Percentiles rank a stretch among this genome's conserved stretches.
Conservation (phyloP, 2,113 vertebrate genomes). For the Gymnobelideus leadbeateri region DNA sequence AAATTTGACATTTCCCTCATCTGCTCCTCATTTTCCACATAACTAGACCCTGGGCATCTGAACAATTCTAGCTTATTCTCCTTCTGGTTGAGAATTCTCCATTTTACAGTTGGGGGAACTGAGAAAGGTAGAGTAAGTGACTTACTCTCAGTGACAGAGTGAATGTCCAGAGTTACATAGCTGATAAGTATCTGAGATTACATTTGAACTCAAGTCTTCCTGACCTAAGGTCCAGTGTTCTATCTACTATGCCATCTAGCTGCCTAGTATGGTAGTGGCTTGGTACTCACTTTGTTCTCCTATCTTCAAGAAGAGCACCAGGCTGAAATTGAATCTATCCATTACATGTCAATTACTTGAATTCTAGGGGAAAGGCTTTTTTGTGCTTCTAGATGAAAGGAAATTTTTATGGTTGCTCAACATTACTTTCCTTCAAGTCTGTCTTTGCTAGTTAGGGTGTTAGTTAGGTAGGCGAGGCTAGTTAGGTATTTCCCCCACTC, state of each 20-base stretch:
- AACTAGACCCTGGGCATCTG: fast-evolving
- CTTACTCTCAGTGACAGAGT: neutral
- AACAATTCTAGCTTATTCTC: neutral
- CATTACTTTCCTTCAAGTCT: neutral
- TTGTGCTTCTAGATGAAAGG: neutral
- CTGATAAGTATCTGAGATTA: neutral
- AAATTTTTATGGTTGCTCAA: neutral
- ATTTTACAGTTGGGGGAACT: neutral
- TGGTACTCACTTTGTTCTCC: neutral
- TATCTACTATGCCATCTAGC: too few relatives aligned
- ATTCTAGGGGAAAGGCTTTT: neutral
- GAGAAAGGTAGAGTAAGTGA: neutral
- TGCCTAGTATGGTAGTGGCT: neutral
- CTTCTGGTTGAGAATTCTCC: neutral
- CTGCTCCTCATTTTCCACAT: neutral
- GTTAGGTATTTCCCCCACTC: too few relatives aligned
- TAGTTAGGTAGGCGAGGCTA: too few relatives aligned
- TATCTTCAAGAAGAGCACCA: neutral
- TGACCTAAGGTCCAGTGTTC: neutral
- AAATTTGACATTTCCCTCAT: neutral
- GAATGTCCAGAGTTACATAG: neutral
- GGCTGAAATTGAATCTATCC: neutral
- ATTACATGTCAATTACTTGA: too few relatives aligned
- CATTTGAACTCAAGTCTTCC: neutral
- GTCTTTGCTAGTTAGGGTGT: neutral